Evolutionary conservation across 2,113 vertebrate species (phyloP).

Genomic region (Craseonycteris thonglongyai): DNA sequence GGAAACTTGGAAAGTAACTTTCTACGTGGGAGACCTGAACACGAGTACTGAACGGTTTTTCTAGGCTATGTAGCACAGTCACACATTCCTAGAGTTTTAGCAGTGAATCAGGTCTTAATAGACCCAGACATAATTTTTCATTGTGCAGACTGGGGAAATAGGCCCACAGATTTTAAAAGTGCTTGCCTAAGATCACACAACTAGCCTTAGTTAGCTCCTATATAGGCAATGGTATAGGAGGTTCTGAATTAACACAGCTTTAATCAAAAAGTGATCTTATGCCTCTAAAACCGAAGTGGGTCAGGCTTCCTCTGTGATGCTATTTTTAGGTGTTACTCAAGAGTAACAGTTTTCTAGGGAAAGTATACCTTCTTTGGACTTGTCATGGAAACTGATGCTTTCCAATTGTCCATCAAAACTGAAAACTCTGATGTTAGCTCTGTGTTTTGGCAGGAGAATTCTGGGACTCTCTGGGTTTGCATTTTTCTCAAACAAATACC

Average conservation of each 20-base stretch:
- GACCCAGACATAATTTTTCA: neutral
- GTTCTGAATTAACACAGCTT: neutral
- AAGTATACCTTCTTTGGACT: neutral
- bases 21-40: neutral
- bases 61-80: neutral
- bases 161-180: neutral
- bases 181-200: neutral
- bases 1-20: neutral
- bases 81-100: neutral
- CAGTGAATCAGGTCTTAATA: neutral
- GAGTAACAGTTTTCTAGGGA: neutral
- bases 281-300: neutral
- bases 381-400: neutral
- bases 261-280: neutral
- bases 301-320: neutral
- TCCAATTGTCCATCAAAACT: neutral
- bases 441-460: neutral
- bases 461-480: neutral
- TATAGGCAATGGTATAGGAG: neutral
- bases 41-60: constrained; percentile 9
- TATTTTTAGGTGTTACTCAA: neutral
- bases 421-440: neutral
- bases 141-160: neutral
- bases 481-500: neutral
- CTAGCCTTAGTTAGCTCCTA: neutral